Evolutionary conservation across 2,797 vertebrate species (phyloP), one percentile per base, ranked within the genome.

Genomic region (Sparus aurata): DNA sequence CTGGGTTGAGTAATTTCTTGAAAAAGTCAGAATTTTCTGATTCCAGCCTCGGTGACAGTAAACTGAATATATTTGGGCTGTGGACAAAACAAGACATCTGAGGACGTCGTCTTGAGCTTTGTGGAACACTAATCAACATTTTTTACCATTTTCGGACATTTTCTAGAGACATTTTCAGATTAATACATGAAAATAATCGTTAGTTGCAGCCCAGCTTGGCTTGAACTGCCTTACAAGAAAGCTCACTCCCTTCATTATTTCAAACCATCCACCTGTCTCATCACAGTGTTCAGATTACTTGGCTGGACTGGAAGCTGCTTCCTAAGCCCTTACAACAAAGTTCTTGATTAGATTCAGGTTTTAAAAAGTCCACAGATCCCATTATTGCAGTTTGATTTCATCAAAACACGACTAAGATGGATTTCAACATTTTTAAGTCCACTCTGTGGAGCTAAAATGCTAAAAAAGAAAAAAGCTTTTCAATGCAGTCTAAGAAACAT

Each of bases 271-370:
- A 62, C 63, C 50, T n/a, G 71, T 82, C 78, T 84, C 68, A 61
- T 92, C 87, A 91, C 88, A 91, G 90, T 91, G 91, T 77, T 87
- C 45, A 77, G 57, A 73, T 76, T 72, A 68, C 84, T 87, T 82
- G 76, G 81, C 83, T 78, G 69, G 73, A 88, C 49, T 30, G 72
- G 60, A 77, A 75, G 45, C 78, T 60, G 50, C 65, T 74, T 71
- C 59, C 43, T 73, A 62, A 86, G 73, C 78, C 78, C 69, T 87
- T 75, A 62, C 11, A 16, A 20, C 17, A 57, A 63, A 41, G 15
- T 54, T 73, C 54, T 66, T 13, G 20, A 62, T 77, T 38, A 22
- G 62, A 75, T 59, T 73, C 57, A 25, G 58, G 77, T 75, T 88
- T 69, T 60, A 5, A 58, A 77, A 68, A 62, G 85, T 80, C 77